Evolutionary conservation across 2,888 invertebrate species (phyloP).

Genomic region (Fabriciana adippe): DNA sequence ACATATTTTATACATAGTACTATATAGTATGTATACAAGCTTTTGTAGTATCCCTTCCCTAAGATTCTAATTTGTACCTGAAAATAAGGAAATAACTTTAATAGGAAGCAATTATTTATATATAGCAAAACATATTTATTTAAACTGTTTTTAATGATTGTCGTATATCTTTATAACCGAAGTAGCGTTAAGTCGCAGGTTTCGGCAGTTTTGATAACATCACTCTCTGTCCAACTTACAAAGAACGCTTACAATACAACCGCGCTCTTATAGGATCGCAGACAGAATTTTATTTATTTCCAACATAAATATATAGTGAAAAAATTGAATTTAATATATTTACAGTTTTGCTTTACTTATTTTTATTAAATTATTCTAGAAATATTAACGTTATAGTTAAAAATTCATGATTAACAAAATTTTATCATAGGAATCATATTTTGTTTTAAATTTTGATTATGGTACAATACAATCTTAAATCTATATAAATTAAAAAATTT

Average conservation of each 20-base stretch:
- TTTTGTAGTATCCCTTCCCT: too few species aligned
- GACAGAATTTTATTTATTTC: slow-evolving; percentile 25
- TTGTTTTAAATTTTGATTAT: too few species aligned
- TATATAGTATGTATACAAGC: too few species aligned
- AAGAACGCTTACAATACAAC: slow-evolving; percentile 29
- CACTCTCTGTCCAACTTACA: slow-evolving; percentile 52
- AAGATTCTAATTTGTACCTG: not conserved
- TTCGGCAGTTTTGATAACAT: slow-evolving; percentile 60
- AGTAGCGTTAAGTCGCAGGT: slow-evolving; percentile 33
- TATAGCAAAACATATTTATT: not conserved
- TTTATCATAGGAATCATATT: too few species aligned
- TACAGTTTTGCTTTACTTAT: too few species aligned
- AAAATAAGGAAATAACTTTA: not conserved
- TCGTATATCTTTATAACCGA: slow-evolving; percentile 66
- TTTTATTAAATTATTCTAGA: too few species aligned
- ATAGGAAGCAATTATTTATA: not conserved
- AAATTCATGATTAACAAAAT: too few species aligned
- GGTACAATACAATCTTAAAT: too few species aligned
- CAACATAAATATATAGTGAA: not conserved
- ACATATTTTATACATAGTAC: too few species aligned
- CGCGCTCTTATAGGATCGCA: slow-evolving; percentile 39
- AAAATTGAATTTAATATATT: not conserved
- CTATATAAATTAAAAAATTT: too few species aligned
- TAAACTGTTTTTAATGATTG: slow-evolving; percentile 42
- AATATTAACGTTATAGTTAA: too few species aligned